Evolutionary conservation across 2,797 vertebrate species (phyloP).

Genomic region (Lemur catta): DNA sequence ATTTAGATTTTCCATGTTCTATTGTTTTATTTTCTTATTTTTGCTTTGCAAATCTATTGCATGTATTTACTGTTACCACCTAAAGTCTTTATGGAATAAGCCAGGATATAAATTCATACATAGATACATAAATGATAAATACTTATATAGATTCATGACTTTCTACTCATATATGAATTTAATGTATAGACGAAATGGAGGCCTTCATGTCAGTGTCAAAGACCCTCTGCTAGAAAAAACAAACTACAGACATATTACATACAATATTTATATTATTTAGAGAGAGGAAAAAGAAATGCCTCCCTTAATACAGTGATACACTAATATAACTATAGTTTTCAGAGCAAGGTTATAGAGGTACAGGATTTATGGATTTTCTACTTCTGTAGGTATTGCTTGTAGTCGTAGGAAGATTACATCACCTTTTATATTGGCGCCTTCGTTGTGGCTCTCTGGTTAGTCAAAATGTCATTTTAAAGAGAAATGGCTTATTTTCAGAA

Average conservation of each 20-base stretch:
- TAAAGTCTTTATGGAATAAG: neutral
- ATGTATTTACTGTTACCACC: neutral
- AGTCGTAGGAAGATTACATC: neutral
- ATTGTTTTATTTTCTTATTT: neutral
- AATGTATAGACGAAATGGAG: neutral
- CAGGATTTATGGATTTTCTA: slow-evolving; percentile 64
- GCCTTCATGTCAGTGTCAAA: neutral
- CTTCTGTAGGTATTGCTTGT: slow-evolving; percentile 41
- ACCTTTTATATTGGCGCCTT: neutral
- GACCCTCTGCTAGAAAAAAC: neutral
- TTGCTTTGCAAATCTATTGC: slow-evolving; percentile 27
- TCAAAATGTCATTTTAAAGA: slow-evolving; percentile 40
- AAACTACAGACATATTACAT: neutral
- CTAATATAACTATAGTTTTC: neutral
- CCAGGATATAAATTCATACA: neutral
- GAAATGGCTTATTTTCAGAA: slow-evolving; percentile 28
- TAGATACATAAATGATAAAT: neutral
- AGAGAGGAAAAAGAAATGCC: neutral
- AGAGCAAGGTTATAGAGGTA: slow-evolving; percentile 55
- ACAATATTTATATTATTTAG: neutral
- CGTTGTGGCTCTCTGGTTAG: neutral
- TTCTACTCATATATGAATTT: neutral
- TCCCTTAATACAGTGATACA: neutral
- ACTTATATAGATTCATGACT: neutral
- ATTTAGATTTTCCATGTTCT: neutral